Percentiles rank a stretch among this genome's conserved stretches.
Conservation (phyloP, 2,888 invertebrate species). For the Drosophila hawaiiensis region DNA sequence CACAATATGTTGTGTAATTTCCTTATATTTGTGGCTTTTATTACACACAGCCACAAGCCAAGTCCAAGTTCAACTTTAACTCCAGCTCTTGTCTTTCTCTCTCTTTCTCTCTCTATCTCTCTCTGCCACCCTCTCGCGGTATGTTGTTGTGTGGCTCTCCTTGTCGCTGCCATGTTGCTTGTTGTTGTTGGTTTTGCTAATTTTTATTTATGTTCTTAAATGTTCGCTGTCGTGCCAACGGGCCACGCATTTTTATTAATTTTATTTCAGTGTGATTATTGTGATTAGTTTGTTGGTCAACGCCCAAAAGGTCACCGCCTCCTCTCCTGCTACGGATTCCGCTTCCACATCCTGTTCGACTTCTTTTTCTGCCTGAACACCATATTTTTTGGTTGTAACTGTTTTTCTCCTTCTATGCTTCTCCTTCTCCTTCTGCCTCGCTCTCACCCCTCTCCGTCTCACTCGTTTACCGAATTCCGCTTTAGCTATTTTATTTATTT, state of each 20-base stretch:
- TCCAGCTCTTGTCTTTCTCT: neutral
- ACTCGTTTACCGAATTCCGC: constrained; percentile 1
- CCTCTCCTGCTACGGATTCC: neutral
- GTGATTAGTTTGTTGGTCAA: constrained; percentile 76
- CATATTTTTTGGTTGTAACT: constrained; percentile 22
- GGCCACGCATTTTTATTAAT: constrained; percentile 82
- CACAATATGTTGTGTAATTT: constrained; percentile 65
- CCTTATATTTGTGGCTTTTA: constrained; percentile 82
- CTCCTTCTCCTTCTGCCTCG: neutral
- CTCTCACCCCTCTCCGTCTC: neutral
- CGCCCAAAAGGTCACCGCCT: constrained; percentile 27
- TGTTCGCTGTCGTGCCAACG: constrained; percentile 73
- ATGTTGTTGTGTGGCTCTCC: neutral
- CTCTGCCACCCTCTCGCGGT: neutral
- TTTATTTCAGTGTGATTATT: constrained; percentile 82
- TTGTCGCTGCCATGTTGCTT: constrained; percentile 41
- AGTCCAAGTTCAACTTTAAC: constrained; percentile 34
- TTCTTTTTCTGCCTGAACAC: constrained; percentile 43
- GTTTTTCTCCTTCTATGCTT: constrained; percentile 22
- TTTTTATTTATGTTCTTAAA: constrained; percentile 82
- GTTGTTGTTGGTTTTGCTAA: constrained; percentile 78
- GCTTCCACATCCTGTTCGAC: neutral
- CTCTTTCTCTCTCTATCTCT: neutral
- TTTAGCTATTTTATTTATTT: constrained; percentile 64
- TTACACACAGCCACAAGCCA: constrained; percentile 38